phyloP scores from a whole-genome alignment of 1,140 invertebrate species.

The Aporrectodea caliginosa region DNA sequence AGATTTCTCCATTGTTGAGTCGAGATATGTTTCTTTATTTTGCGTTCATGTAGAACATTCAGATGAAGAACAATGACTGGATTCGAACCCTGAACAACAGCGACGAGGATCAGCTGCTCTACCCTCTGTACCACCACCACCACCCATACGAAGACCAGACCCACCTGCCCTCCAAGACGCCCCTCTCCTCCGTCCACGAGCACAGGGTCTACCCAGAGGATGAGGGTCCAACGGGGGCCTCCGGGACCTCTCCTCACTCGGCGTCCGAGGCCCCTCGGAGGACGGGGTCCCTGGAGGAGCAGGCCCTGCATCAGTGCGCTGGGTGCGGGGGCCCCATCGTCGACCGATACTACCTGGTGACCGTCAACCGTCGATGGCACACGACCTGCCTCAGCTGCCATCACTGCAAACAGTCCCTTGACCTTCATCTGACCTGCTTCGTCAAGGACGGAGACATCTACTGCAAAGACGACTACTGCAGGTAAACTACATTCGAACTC shows the following conservation, averaged over 20 bases:
- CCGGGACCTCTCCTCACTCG: too few relatives aligned
- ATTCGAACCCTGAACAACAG: not conserved
- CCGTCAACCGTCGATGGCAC: constrained; percentile 85
- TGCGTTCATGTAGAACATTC: too few relatives aligned
- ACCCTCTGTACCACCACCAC: not conserved
- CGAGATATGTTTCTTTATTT: not conserved
- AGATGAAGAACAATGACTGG: not conserved
- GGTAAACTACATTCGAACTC: constrained; percentile 73
- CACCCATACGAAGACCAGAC: not conserved
- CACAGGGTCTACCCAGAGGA: too few relatives aligned
- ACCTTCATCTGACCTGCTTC: constrained; percentile 88
- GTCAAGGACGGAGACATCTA: constrained; percentile 89
- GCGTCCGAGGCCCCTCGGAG: constrained; percentile 24
- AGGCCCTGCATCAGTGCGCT: constrained; percentile 71
- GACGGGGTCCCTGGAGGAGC: constrained; percentile 36
- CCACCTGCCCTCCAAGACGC: too few relatives aligned
- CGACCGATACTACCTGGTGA: constrained; percentile 80
- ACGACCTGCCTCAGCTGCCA: constrained; percentile 78
- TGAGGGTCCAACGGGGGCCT: too few relatives aligned
- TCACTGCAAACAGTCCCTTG: constrained; percentile 77
- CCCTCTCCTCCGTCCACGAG: too few relatives aligned
- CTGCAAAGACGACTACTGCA: constrained; percentile 95
- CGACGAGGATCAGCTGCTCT: not conserved
- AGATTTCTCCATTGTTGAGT: not conserved
- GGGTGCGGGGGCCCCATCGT: constrained; percentile 76